Percentiles rank a stretch among this genome's conserved stretches.
phyloP scores from a whole-genome alignment of 2,888 invertebrate species.

The Tetramorium bicarinatum region DNA sequence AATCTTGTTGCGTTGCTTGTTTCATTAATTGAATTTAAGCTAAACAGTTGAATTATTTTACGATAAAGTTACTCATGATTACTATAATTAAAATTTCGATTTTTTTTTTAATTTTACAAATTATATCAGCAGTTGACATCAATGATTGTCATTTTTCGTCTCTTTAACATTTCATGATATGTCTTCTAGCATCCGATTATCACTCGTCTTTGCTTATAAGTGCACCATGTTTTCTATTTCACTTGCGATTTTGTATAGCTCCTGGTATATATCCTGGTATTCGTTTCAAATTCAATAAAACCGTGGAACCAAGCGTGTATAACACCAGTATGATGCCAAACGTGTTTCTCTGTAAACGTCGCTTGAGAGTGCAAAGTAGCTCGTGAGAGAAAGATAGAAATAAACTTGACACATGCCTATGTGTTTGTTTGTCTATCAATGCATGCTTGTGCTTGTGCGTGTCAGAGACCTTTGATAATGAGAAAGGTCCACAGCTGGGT shows the following conservation, averaged over 20 bases:
- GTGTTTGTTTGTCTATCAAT: conserved; percentile 77
- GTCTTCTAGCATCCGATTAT: conserved; percentile 66
- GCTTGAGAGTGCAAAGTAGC: conserved; percentile 68
- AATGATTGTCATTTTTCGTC: conserved; percentile 29
- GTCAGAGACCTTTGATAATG: conserved; percentile 86
- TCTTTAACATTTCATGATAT: conserved; percentile 38
- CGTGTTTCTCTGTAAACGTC: conserved; percentile 77
- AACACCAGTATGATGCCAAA: conserved; percentile 70
- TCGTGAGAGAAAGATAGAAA: conserved; percentile 45
- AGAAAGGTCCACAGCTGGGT: conserved; percentile 86
- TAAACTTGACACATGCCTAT: conserved; percentile 62
- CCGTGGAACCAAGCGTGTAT: conserved; percentile 78
- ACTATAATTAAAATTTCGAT: neutral
- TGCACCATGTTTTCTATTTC: conserved; percentile 75
- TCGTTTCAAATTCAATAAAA: conserved; percentile 75
- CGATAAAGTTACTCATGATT: neutral
- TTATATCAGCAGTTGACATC: neutral
- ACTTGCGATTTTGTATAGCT: conserved; percentile 45
- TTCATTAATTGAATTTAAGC: conserved; percentile 3
- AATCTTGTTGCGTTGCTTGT: no score
- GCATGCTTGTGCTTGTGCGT: conserved; percentile 80
- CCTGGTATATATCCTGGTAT: neutral
- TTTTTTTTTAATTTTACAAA: neutral
- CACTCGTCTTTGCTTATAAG: conserved; percentile 72
- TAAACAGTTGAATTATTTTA: neutral